Conservation (phyloP, 23 tunicate species). For the Botrylloides violaceus region DNA sequence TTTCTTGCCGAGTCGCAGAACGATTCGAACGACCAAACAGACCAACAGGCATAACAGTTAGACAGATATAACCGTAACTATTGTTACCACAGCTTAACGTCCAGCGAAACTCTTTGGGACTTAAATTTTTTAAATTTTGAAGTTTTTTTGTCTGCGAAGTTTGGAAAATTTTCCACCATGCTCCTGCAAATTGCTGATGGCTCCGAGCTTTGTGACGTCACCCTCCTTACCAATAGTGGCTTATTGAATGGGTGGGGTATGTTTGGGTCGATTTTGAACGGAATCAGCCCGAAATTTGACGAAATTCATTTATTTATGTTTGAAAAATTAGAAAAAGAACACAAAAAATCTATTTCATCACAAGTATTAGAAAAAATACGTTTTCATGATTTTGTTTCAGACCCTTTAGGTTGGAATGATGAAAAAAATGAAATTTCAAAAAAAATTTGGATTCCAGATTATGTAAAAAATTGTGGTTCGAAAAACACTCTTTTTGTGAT, state of each 20-base stretch:
- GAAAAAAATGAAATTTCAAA: background rate
- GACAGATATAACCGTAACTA: too few relatives aligned
- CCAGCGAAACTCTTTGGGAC: too few relatives aligned
- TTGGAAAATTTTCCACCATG: too few relatives aligned
- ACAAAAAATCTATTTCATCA: background rate
- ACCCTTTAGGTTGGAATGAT: conserved; percentile 19
- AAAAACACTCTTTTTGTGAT: conserved; percentile 7
- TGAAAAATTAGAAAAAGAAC: conserved; percentile 2
- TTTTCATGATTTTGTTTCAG: conserved; percentile 12
- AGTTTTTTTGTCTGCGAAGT: background rate
- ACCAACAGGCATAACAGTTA: background rate
- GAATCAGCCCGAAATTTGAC: background rate
- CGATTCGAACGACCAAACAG: background rate
- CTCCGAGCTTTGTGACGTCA: background rate
- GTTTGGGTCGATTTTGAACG: background rate
- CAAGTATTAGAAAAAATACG: background rate
- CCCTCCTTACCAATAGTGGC: background rate
- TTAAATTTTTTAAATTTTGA: too few relatives aligned
- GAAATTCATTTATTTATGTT: conserved; percentile 9
- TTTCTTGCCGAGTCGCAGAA: conserved; percentile 2
- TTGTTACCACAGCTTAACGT: too few relatives aligned
- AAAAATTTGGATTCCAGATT: background rate
- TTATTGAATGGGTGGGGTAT: background rate
- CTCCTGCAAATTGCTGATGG: background rate
- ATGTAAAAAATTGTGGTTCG: background rate